A percentile compares a stretch with the other conserved stretches of the same genome.
Conservation (phyloP, 2,113 vertebrate genomes). For the Hepsetus odoe region DNA sequence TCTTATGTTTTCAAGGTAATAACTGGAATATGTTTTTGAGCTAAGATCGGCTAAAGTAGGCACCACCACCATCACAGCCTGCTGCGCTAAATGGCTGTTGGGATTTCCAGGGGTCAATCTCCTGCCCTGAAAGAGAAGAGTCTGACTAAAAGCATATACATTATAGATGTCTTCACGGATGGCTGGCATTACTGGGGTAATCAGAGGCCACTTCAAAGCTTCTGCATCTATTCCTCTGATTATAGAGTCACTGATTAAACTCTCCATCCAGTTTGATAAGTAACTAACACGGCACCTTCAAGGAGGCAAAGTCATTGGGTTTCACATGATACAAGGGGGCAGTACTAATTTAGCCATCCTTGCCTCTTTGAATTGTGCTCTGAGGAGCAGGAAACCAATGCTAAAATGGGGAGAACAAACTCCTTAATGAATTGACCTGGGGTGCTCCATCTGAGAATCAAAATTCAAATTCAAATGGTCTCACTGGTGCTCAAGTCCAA, state of each 20-base stretch:
- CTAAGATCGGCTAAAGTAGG: not conserved
- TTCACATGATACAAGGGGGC: slow-evolving; percentile 8
- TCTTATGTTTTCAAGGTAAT: not conserved
- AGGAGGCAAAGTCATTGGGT: not conserved
- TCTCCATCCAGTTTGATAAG: not conserved
- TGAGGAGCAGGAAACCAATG: no score
- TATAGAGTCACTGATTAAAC: slow-evolving; percentile 32
- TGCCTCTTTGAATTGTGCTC: no score
- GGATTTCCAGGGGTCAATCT: not conserved
- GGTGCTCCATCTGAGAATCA: no score
- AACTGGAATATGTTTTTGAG: no score
- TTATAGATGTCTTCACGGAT: not conserved
- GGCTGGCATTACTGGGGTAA: slow-evolving; percentile 2
- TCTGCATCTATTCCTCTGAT: slow-evolving; percentile 15
- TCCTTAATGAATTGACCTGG: no score
- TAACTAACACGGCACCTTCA: not conserved
- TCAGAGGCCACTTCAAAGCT: slow-evolving; percentile 18
- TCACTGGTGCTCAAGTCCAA: no score
- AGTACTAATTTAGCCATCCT: no score
- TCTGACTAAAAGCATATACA: not conserved
- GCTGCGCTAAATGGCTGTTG: not conserved
- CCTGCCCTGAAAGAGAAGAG: not conserved
- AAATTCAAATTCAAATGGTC: no score
- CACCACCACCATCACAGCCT: not conserved
- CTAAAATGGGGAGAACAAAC: no score